These are phyloP conservation scores for Mantis religiosa DNA, from an alignment of 2,888 invertebrate genomes.

Conservation along the genomic window DNA sequence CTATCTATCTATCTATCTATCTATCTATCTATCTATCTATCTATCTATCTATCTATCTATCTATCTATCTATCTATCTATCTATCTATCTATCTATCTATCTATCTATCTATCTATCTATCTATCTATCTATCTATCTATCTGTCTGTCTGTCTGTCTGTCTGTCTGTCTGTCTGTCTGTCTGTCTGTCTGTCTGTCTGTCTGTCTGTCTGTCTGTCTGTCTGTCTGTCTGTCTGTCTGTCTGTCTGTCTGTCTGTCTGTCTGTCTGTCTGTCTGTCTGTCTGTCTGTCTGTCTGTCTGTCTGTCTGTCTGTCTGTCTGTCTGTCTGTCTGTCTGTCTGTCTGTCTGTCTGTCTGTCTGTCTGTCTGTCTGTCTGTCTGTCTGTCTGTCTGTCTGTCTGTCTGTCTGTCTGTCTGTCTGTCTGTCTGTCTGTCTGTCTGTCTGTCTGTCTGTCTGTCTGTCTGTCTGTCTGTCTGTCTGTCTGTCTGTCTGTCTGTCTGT, in stretches of 20 bases:
- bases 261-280: not conserved
- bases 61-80: too few relatives aligned
- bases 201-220: slow-evolving; percentile 1
- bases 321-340: not conserved
- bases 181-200: too few relatives aligned
- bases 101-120: too few relatives aligned
- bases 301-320: not conserved
- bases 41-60: too few relatives aligned
- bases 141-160: too few relatives aligned
- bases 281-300: not conserved
- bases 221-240: not conserved
- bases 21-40: too few relatives aligned
- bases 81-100: too few relatives aligned
- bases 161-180: too few relatives aligned
- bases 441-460: not conserved
- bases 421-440: not conserved
- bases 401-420: not conserved
- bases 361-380: not conserved
- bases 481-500: slow-evolving; percentile 16
- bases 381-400: not conserved
- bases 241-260: not conserved
- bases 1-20: too few relatives aligned
- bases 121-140: too few relatives aligned
- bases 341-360: not conserved
- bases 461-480: slow-evolving; percentile 16